Evolutionary conservation across 2,888 invertebrate species (phyloP).

Genomic region (Balanococcus diminutus): DNA sequence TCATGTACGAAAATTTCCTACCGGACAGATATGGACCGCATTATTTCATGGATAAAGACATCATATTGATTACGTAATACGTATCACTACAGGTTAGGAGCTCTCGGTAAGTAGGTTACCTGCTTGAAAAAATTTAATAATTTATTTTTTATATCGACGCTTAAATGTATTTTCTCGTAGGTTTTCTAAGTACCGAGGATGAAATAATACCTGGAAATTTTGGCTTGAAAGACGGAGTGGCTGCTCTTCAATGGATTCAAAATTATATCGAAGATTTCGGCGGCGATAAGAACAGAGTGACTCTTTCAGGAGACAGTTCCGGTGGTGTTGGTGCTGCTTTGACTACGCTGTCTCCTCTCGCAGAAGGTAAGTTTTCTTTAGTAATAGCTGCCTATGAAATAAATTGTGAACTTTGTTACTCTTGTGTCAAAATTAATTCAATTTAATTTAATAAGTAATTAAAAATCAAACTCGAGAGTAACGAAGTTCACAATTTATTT

Average conservation of each 20-base stretch:
- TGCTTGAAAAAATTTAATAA: too few relatives aligned
- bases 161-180: slow-evolving; percentile 12
- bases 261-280: slow-evolving; percentile 54
- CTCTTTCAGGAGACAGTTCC: slow-evolving; percentile 57
- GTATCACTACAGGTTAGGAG: slow-evolving; percentile 61
- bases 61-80: slow-evolving; percentile 61
- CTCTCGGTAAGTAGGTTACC: slow-evolving; percentile 61
- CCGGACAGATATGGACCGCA: slow-evolving; percentile 64
- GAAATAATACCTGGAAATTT: slow-evolving; percentile 56
- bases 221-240: slow-evolving; percentile 56
- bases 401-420: too few relatives aligned
- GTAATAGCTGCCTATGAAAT: too few relatives aligned
- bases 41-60: slow-evolving; percentile 69
- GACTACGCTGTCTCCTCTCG: slow-evolving; percentile 57
- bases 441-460: too few relatives aligned
- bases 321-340: slow-evolving; percentile 51
- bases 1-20: slow-evolving; percentile 66
- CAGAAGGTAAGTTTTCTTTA: slow-evolving; percentile 56
- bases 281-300: slow-evolving; percentile 56
- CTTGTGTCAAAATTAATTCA: too few relatives aligned
- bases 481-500: neutral
- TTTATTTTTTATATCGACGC: neutral
- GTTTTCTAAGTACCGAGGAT: slow-evolving; percentile 56
- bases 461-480: neutral
- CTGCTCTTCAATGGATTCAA: slow-evolving; percentile 56